Evolutionary conservation across 2,888 invertebrate genomes (phyloP), one percentile per base, ranked within the genome.

Genomic region (Brenthis daphne): DNA sequence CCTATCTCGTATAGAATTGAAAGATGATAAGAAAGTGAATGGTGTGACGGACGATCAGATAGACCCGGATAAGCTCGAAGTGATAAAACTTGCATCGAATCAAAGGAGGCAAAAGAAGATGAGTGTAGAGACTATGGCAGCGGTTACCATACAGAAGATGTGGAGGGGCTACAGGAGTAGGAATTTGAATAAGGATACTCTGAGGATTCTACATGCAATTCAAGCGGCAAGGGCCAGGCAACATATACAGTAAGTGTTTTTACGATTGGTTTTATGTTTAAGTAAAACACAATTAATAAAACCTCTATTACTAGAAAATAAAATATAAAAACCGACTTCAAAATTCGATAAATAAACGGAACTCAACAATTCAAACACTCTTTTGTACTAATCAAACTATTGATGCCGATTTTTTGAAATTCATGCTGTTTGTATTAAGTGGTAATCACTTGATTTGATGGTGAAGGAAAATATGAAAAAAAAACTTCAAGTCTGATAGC

Each of bases 131-230:
- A 80, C 83, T 0, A 84, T 84, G 82, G 94, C 97, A 0, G 97
- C 97, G 0, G 94, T 96, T 48, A 95, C 95, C 37, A 97, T 98
- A 80, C 98, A 98, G 88, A 96, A 96, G 85, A 94, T 96, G 88
- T 98, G 98, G 98, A 90, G 97, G 33, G 97, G 98, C 0, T 97
- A 96, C 85, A 94, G 95, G 58, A 95, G 96, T 51, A 92, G 97
- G 77, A 96, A 97, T 78, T 88, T 95, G 13, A 94, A 96, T 78
- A 95, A 94, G 79, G 94, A 95, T 74, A 95, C 96, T 0, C 89
- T 94, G 74, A 93, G 94, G 76, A 94, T 87, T 77, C 86, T 89
- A 83, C 94, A 96, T 76, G 95, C 95, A 43, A 94, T 97, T 58
- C 95, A 97, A 79, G 95, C 95, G 72, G 95, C 95, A 72, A 93